Evolutionary conservation across 2,888 invertebrate genomes (phyloP).

Genomic region (Polyommatus iphigenia): DNA sequence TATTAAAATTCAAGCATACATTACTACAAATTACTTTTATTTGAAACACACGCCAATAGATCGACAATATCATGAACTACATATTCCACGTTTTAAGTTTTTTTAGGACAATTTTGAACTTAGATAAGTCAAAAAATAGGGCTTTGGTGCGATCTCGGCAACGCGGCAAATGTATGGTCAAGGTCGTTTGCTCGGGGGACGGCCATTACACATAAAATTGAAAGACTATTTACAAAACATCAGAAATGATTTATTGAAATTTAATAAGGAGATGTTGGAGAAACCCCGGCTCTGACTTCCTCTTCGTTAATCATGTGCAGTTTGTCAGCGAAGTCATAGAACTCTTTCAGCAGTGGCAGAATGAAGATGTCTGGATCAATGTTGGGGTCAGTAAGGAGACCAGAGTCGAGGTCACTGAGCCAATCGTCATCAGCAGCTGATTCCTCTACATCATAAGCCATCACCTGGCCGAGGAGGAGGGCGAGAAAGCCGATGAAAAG

Average conservation of each 20-base stretch:
- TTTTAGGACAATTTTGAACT: too few relatives aligned
- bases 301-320: neutral
- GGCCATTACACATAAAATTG: neutral
- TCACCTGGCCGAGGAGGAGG: neutral
- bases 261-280: neutral
- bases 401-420: neutral
- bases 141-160: too few relatives aligned
- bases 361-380: neutral
- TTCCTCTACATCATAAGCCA: neutral
- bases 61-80: too few relatives aligned
- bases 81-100: too few relatives aligned
- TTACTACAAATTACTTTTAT: too few relatives aligned
- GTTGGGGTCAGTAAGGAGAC: neutral
- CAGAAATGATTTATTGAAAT: neutral
- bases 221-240: neutral
- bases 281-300: neutral
- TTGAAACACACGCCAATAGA: too few relatives aligned
- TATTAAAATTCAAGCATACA: too few relatives aligned
- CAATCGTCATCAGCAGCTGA: neutral
- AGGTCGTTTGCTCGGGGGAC: too few relatives aligned
- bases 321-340: neutral
- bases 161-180: too few relatives aligned
- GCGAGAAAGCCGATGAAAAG: conserved; percentile 17
- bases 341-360: neutral
- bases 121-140: too few relatives aligned